Evolutionary conservation across 2,888 invertebrate genomes (phyloP), one percentile per base, ranked within the genome.

Genomic region (Chrysomela aeneicollis): DNA sequence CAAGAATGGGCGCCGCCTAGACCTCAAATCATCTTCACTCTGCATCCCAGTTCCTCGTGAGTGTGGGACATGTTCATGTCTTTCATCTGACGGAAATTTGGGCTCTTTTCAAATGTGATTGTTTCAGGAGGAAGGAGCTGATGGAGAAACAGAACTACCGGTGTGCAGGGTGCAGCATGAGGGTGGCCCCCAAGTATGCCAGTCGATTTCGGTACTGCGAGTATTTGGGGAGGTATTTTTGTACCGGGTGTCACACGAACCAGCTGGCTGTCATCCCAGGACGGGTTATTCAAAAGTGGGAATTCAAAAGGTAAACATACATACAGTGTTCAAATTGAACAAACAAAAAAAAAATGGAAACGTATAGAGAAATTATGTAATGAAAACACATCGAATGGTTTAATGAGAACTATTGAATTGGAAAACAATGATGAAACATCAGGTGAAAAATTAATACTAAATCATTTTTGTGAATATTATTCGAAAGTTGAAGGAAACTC

Each of bases 91-190:
- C 6, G 26, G 6, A 26, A 6, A 5, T 26, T 12, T 55, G 18
- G 15, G 6, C 50, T 50, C 5, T 18, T 12, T 12, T 18, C 21
- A 21, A 50, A 18, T 12, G 8, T 18, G 21, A 18, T 50, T 71
- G 64, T 77, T 76, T 71, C 75, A 92, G 91, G 73, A 85, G 90
- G 47, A 86, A 86, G 75, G 84, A 84, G 59, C 76, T 90, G 35
- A 86, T 94, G 82, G 86, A 86, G 10, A 89, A 87, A 67, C 94
- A 95, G 81, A 90, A 90, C 75, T 90, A 89, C 76, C 86, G 91
- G 26, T 95, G 94, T 82, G 92, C 94, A 47, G 94, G 94, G 2
- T 95, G 94, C 82, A 93, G 94, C 0, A 90, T 91, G 87, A 88
- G 88, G 76, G 92, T 94, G 5, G 90, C 91, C 1, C 84, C 85